Conservation (phyloP, 1,140 invertebrate species). For the Hetaerina americana region DNA sequence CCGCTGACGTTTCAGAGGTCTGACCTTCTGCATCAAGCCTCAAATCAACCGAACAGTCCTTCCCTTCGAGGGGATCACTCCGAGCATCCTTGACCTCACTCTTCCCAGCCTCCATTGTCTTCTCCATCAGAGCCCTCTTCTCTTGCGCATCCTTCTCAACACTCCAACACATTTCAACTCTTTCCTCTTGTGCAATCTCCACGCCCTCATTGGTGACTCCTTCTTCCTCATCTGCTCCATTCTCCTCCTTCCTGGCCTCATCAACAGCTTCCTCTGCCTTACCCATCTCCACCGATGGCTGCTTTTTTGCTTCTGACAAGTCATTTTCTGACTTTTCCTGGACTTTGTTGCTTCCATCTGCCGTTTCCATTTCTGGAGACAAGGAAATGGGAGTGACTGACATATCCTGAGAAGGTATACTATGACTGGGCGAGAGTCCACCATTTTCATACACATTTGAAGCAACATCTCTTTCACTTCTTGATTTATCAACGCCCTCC, state of each 20-base stretch:
- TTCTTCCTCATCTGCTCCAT: conserved; percentile 12
- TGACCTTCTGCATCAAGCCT: conserved; percentile 3
- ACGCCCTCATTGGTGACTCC: conserved; percentile 21
- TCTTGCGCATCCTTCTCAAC: conserved; percentile 21
- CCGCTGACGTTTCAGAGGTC: background rate
- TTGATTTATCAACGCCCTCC: no score
- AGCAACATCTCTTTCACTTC: background rate
- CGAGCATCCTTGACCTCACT: conserved; percentile 11
- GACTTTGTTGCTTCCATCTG: background rate
- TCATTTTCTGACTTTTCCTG: background rate
- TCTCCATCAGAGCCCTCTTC: conserved; percentile 3
- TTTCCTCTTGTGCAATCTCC: conserved; percentile 16
- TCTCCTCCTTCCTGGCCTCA: conserved; percentile 12
- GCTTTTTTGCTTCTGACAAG: background rate
- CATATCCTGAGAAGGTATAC: background rate
- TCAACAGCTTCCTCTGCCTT: conserved; percentile 5
- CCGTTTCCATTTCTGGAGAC: background rate
- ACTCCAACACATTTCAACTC: conserved; percentile 15
- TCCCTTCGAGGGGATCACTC: conserved; percentile 8
- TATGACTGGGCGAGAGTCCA: background rate
- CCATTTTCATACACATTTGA: background rate
- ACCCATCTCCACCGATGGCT: conserved; percentile 3
- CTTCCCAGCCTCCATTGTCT: conserved; percentile 24
- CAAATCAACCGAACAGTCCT: background rate
- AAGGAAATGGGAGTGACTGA: background rate